Base-by-base conservation (phyloP, 2,888 invertebrate species). In the Nudaria mundana region DNA sequence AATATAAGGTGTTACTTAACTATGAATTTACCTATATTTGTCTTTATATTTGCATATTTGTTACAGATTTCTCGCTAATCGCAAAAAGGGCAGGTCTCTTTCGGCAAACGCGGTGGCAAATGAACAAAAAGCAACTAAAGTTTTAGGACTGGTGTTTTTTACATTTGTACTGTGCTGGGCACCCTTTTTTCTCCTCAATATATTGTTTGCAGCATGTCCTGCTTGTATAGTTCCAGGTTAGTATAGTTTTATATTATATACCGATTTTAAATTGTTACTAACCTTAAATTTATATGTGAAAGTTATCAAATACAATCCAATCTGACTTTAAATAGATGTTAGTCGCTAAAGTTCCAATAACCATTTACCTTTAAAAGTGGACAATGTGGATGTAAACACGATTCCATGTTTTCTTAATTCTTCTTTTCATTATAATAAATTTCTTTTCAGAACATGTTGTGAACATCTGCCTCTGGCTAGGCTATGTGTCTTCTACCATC, bases 61-160 rank as follows among this genome's bases (percentile, higher is more conserved):
- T 81, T 49, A 7, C 89, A 94, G 94, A 65, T 92, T 94, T 64
- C 78, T 94, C 23, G 92, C 93, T 23, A 93, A 91, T 47, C 90
- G 93, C 48, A 92, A 90, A 56, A 94, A 93, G 66, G 91, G 93
- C 8, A 91, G 93, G 57, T 92, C 93, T 2, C 73, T 94, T 48
- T 93, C 94, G 1, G 94, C 94, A 6, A 95, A 94, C 68, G 94
- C 94, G 0, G 95, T 95, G 2, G 94, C 94, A n/a, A 95, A 94
- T 18, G 97, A 98, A 76, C 97, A 98, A 76, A 98, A 98, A 72
- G 98, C 98, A 1, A 97, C 97, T 38, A 97, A 98, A 84, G 97
- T 96, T 1, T 89, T 98, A 4, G 97, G 97, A 0, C 83, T 97
- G 26, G 97, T 97, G 0, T 98, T 98, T 88, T 96, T 96, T 81